phyloP scores from a whole-genome alignment of 1,140 invertebrate genomes.

The Zaprionus capensis region DNA sequence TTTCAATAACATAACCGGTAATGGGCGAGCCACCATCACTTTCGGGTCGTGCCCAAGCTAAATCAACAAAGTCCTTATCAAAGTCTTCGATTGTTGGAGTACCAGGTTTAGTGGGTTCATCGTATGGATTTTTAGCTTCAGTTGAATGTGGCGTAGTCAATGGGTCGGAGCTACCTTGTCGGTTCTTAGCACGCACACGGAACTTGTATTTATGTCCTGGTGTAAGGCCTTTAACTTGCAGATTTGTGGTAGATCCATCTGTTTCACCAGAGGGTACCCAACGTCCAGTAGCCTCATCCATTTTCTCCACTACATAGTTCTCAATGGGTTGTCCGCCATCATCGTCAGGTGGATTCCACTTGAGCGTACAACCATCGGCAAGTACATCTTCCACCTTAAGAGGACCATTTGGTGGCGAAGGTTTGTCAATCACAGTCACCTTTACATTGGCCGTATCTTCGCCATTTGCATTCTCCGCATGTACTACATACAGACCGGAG shows the following conservation, averaged over 20 bases:
- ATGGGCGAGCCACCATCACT: constrained; percentile 95
- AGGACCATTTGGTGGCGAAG: constrained; percentile 95
- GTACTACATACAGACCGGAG: constrained; percentile 95
- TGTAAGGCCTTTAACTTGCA: constrained; percentile 91
- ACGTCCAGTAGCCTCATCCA: constrained; percentile 95
- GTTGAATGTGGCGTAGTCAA: constrained; percentile 94
- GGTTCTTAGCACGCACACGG: constrained; percentile 96
- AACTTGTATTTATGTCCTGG: constrained; percentile 98
- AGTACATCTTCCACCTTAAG: constrained; percentile 92
- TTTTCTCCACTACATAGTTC: constrained; percentile 96
- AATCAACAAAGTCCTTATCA: constrained; percentile 96
- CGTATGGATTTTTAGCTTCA: constrained; percentile 99
- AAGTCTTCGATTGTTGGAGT: constrained; percentile 96
- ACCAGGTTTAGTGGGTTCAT: constrained; percentile 93
- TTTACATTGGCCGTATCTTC: constrained; percentile 95
- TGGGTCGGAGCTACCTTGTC: constrained; percentile 97
- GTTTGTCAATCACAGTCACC: constrained; percentile 96
- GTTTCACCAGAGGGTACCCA: constrained; percentile 97
- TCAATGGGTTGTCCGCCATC: constrained; percentile 96
- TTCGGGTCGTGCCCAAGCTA: constrained; percentile 95
- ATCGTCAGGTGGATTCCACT: constrained; percentile 95
- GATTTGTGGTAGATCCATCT: constrained; percentile 89
- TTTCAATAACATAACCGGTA: constrained; percentile 97
- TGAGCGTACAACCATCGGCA: constrained; percentile 89
- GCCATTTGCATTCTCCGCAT: constrained; percentile 96